phyloP scores from a whole-genome alignment of 2,797 vertebrate genomes.

The Saxicola maurus region DNA sequence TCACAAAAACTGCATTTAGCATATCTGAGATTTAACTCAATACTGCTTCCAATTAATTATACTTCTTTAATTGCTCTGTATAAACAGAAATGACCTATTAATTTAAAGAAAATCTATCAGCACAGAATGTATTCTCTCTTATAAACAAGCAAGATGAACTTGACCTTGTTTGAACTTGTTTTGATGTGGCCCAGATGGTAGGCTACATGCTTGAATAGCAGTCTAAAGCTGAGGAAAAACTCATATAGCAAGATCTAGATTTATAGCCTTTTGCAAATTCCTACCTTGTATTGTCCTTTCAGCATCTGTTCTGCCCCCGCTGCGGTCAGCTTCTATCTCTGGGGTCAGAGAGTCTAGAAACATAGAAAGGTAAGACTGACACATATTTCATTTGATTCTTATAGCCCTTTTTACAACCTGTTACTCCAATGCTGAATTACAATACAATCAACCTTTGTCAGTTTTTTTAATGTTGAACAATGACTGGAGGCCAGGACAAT shows the following conservation, averaged over 20 bases:
- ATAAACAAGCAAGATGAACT: constrained; percentile 85
- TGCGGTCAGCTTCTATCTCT: constrained; percentile 99
- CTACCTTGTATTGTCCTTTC: constrained; percentile 99
- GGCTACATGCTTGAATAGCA: constrained; percentile 96
- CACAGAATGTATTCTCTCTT: constrained; percentile 71
- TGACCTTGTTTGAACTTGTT: constrained; percentile 91
- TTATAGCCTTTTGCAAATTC: constrained; percentile 96
- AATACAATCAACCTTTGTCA: constrained; percentile 70
- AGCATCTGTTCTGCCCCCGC: constrained; percentile 99
- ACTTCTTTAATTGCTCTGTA: constrained; percentile 72
- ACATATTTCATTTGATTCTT: constrained; percentile 79
- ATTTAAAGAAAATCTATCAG: constrained; percentile 78
- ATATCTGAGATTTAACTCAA: constrained; percentile 48
- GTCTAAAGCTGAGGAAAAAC: constrained; percentile 90
- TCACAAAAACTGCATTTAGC: constrained; percentile 46
- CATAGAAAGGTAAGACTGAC: constrained; percentile 89
- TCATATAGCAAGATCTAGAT: constrained; percentile 91
- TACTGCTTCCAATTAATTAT: constrained; percentile 72
- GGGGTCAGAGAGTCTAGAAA: constrained; percentile 98
- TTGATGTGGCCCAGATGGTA: constrained; percentile 97
- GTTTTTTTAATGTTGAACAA: constrained; percentile 70
- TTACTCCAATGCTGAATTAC: constrained; percentile 69
- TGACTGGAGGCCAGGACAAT: constrained; percentile 57
- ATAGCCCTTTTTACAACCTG: constrained; percentile 71
- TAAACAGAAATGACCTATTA: constrained; percentile 78